phyloP scores from a whole-genome alignment of 2,888 invertebrate genomes.

The Bibio marci region DNA sequence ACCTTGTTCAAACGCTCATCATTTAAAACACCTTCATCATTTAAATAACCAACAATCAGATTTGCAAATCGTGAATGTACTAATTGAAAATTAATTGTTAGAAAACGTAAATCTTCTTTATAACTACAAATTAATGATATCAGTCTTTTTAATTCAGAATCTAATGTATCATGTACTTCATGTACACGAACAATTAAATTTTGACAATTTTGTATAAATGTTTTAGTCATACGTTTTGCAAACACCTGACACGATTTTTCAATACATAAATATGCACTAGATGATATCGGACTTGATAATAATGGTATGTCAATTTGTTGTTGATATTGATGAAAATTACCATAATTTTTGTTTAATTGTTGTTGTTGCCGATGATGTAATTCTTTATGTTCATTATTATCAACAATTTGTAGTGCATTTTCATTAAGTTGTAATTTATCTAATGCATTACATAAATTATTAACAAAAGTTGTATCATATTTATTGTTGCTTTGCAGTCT shows the following conservation, averaged over 20 bases:
- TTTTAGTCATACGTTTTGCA: constrained; percentile 49
- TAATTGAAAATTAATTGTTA: constrained; percentile 42
- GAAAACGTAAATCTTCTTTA: constrained; percentile 47
- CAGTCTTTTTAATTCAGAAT: constrained; percentile 48
- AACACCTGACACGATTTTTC: constrained; percentile 46
- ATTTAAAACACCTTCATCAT: constrained; percentile 20
- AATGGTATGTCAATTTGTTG: constrained; percentile 2
- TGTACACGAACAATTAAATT: constrained; percentile 23
- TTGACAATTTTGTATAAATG: constrained; percentile 33
- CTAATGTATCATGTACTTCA: constrained; percentile 39
- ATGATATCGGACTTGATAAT: constrained; percentile 10
- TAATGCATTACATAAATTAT: constrained; percentile 14
- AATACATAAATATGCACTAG: constrained; percentile 34
- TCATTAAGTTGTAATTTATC: constrained; percentile 9
- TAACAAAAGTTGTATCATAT: neutral
- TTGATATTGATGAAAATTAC: neutral
- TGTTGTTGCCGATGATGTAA: neutral
- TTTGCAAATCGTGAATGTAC: constrained; percentile 48
- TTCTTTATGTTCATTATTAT: constrained; percentile 3
- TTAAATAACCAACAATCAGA: constrained; percentile 41
- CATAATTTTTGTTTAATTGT: too few species aligned
- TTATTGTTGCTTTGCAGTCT: neutral
- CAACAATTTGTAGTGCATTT: neutral
- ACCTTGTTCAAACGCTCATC: constrained; percentile 3
- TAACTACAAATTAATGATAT: constrained; percentile 50